phyloP scores from a whole-genome alignment of 1,140 invertebrate species.

The Drosophila erecta region DNA sequence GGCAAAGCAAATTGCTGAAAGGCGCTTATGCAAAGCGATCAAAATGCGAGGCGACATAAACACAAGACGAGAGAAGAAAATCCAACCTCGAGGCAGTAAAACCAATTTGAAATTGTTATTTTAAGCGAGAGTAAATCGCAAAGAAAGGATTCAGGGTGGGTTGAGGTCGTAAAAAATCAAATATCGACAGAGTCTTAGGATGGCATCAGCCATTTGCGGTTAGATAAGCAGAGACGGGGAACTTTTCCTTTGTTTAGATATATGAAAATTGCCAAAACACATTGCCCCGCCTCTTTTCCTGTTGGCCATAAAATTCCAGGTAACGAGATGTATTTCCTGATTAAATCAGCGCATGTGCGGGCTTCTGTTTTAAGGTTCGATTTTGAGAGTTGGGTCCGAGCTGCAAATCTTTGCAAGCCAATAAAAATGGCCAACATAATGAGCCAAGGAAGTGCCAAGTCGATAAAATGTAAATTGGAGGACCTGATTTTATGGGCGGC shows the following conservation, averaged over 20 bases:
- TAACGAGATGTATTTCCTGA: constrained; percentile 79
- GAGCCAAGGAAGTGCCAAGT: constrained; percentile 39
- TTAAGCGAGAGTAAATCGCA: constrained; percentile 70
- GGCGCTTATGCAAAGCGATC: constrained; percentile 80
- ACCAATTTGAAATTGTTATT: constrained; percentile 83
- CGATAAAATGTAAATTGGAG: constrained; percentile 75
- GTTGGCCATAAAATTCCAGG: constrained; percentile 64
- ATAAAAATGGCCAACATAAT: constrained; percentile 77
- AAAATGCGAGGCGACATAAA: constrained; percentile 61
- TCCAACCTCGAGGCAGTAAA: constrained; percentile 76
- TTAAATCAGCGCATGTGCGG: constrained; percentile 66
- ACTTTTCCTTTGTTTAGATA: constrained; percentile 42
- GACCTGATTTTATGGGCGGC: constrained; percentile 36
- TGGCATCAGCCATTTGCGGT: constrained; percentile 58
- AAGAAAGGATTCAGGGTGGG: constrained; percentile 24
- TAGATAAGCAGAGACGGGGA: constrained; percentile 49
- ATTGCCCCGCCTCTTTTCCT: background rate
- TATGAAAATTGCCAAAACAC: constrained; percentile 44
- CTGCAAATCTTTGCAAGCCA: constrained; percentile 73
- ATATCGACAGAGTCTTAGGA: constrained; percentile 67
- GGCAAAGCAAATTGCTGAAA: constrained; percentile 63
- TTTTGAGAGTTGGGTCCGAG: constrained; percentile 36
- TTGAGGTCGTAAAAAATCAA: constrained; percentile 72
- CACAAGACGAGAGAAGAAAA: constrained; percentile 36
- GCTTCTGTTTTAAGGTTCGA: constrained; percentile 8